Conservation (phyloP, 2,888 invertebrate genomes). For the Oeneis ivallda region DNA sequence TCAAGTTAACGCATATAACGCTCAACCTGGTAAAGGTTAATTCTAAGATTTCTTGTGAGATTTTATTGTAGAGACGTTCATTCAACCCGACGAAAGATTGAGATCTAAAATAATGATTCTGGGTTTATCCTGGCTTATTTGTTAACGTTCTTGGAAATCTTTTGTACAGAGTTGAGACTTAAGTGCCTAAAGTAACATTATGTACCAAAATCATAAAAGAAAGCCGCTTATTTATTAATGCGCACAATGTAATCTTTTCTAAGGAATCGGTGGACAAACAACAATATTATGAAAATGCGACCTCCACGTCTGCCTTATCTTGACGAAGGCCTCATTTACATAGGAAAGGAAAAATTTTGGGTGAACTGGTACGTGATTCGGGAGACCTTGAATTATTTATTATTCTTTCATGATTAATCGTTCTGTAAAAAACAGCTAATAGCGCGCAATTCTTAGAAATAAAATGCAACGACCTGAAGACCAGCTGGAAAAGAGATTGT, state of each 20-base stretch:
- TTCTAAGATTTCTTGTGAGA: background rate
- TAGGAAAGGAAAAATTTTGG: slow-evolving; percentile 22
- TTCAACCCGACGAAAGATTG: background rate
- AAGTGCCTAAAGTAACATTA: slow-evolving; percentile 20
- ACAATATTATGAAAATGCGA: slow-evolving; percentile 26
- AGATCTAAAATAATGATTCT: slow-evolving; percentile 1
- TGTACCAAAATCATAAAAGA: slow-evolving; percentile 13
- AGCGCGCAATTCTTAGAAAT: background rate
- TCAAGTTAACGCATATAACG: no score
- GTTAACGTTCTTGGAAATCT: slow-evolving; percentile 8
- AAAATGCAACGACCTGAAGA: background rate
- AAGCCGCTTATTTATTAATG: slow-evolving; percentile 23
- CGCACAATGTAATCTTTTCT: slow-evolving; percentile 22
- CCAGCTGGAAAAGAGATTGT: no score
- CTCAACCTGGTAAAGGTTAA: no score
- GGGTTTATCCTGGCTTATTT: slow-evolving; percentile 8
- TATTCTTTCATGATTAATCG: slow-evolving; percentile 6
- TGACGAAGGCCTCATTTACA: slow-evolving; percentile 25
- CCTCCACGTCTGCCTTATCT: slow-evolving; percentile 20
- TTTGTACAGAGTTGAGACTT: slow-evolving; percentile 1
- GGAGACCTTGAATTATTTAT: slow-evolving; percentile 21
- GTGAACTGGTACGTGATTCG: slow-evolving; percentile 18
- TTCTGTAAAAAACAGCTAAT: background rate
- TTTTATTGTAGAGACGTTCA: background rate
- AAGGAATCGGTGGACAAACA: slow-evolving; percentile 23